Evolutionary conservation across 2,888 invertebrate genomes (phyloP).

Genomic region (Drosophila nigricruria): DNA sequence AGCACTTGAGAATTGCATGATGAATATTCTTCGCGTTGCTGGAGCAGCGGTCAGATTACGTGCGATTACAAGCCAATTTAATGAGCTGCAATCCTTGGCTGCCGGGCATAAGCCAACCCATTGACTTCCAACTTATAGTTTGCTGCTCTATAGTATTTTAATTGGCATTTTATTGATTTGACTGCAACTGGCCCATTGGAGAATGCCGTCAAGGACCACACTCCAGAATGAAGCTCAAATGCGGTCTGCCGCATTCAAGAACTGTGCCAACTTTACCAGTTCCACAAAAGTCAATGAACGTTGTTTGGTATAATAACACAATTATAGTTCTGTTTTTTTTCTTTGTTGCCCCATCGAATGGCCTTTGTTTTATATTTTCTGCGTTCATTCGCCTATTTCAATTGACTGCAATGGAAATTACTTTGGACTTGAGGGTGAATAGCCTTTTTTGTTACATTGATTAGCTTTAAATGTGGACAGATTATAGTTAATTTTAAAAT

Average conservation of each 20-base stretch:
- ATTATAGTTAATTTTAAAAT: not conserved
- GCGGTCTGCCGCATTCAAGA: slow-evolving; percentile 52
- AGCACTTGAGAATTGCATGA: slow-evolving; percentile 25
- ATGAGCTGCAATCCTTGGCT: slow-evolving; percentile 36
- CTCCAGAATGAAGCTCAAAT: slow-evolving; percentile 23
- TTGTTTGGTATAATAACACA: slow-evolving; percentile 61
- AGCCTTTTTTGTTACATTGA: not conserved
- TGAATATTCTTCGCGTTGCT: slow-evolving; percentile 10
- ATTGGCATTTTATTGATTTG: slow-evolving; percentile 66
- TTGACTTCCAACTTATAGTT: slow-evolving; percentile 56
- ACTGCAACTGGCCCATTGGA: slow-evolving; percentile 30
- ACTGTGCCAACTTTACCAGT: slow-evolving; percentile 45
- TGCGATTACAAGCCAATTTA: slow-evolving; percentile 39
- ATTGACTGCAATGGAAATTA: not conserved
- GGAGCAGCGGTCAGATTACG: slow-evolving; percentile 32
- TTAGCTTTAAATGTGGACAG: not conserved
- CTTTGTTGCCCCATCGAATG: not conserved
- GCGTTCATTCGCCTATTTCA: slow-evolving; percentile 15
- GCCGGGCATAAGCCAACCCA: slow-evolving; percentile 11
- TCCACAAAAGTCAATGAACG: slow-evolving; percentile 51
- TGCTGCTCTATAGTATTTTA: slow-evolving; percentile 43
- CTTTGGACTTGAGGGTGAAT: not conserved
- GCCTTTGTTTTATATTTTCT: slow-evolving; percentile 13
- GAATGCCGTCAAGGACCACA: slow-evolving; percentile 24
- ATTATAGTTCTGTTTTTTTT: slow-evolving; percentile 29